Conservation (phyloP, 2,888 invertebrate genomes). For the Urechis unicinctus region DNA sequence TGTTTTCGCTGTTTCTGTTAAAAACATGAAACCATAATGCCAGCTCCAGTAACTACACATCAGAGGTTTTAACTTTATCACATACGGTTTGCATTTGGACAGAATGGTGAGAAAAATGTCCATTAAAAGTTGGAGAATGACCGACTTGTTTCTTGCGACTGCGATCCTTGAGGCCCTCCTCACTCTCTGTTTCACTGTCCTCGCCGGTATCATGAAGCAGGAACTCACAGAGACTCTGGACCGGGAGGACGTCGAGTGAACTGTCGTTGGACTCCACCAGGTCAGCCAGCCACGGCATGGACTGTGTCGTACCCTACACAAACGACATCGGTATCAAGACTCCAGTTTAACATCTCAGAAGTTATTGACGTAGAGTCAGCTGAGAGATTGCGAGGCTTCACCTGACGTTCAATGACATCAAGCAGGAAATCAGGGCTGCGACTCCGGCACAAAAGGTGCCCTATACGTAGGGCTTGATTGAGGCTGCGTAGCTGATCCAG, state of each 20-base stretch:
- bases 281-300: slow-evolving; percentile 96
- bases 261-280: slow-evolving; percentile 86
- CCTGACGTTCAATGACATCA: slow-evolving; percentile 76
- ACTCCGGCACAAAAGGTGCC: slow-evolving; percentile 79
- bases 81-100: not conserved
- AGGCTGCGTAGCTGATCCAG: slow-evolving; percentile 73
- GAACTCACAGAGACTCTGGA: slow-evolving; percentile 97
- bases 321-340: not conserved
- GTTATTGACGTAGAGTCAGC: not conserved
- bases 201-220: slow-evolving; percentile 57
- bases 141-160: slow-evolving; percentile 25
- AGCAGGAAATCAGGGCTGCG: slow-evolving; percentile 86
- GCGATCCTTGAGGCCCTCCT: slow-evolving; percentile 56
- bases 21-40: not conserved
- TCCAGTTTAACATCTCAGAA: not conserved
- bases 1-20: slow-evolving; percentile 56
- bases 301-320: slow-evolving; percentile 65
- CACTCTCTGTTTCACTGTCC: slow-evolving; percentile 39
- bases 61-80: not conserved
- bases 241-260: slow-evolving; percentile 80
- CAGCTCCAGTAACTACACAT: not conserved
- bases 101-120: slow-evolving; percentile 3
- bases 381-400: slow-evolving; percentile 36
- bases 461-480: slow-evolving; percentile 73
- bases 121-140: not conserved